Evolutionary conservation across 2,797 vertebrate genomes (phyloP).

Genomic region (Ctenosaura bakeri): DNA sequence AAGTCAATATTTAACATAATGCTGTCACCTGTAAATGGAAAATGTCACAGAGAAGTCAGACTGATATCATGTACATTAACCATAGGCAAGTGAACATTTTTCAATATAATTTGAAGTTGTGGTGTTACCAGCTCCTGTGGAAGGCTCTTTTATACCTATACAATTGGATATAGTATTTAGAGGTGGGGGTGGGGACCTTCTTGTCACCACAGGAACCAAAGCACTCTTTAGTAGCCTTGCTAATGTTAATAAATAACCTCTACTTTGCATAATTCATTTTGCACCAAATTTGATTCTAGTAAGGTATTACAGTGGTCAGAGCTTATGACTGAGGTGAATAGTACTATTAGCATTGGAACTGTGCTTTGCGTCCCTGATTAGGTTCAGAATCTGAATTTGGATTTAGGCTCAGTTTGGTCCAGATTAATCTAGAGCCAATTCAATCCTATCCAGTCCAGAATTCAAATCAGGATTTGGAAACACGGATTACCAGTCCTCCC

Average conservation of each 20-base stretch:
- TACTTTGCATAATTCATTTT: too few species aligned
- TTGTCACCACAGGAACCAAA: neutral
- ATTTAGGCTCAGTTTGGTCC: too few species aligned
- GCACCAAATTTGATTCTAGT: neutral
- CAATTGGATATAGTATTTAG: neutral
- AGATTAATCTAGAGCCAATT: too few species aligned
- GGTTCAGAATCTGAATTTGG: too few species aligned
- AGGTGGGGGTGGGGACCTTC: too few species aligned
- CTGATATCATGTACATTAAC: too few species aligned
- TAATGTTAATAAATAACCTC: neutral
- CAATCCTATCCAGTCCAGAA: too few species aligned
- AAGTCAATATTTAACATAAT: slow-evolving; percentile 60
- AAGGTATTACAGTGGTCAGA: neutral
- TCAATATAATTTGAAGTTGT: neutral
- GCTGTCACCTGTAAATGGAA: neutral
- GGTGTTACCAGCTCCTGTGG: neutral
- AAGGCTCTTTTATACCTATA: neutral
- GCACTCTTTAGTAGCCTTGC: neutral
- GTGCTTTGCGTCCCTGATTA: too few species aligned
- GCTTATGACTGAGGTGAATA: too few species aligned
- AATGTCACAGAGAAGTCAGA: neutral
- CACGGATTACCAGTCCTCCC: too few species aligned
- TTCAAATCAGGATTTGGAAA: too few species aligned
- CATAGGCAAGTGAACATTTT: neutral
- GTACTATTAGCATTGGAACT: too few species aligned